phyloP scores from a whole-genome alignment of 2,888 invertebrate species.

The Agrochola litura region DNA sequence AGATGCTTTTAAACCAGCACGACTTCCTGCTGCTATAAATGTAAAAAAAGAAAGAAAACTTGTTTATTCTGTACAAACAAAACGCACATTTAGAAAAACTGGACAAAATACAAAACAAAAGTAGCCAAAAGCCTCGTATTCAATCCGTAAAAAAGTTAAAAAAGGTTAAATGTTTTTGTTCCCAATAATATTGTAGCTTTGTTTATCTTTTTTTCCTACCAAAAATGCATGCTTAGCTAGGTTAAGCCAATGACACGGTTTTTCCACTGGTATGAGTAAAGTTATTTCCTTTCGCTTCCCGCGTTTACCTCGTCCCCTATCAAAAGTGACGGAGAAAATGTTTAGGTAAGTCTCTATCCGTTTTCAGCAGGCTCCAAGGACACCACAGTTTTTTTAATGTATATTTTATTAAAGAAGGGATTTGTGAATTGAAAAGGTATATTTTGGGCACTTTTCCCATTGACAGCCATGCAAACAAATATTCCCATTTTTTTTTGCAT shows the following conservation, averaged over 20 bases:
- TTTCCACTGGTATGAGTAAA: slow-evolving; percentile 24
- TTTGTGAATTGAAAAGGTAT: neutral
- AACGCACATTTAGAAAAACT: no score
- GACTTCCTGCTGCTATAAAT: neutral
- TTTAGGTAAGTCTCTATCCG: slow-evolving; percentile 7
- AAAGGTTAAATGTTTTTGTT: no score
- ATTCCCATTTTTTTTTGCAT: neutral
- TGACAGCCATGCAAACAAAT: no score
- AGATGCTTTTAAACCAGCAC: neutral
- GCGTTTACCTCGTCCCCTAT: slow-evolving; percentile 19
- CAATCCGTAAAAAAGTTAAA: no score
- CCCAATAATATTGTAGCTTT: neutral
- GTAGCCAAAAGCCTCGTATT: no score
- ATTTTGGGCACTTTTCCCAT: neutral
- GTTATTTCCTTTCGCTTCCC: slow-evolving; percentile 25
- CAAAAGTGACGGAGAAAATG: slow-evolving; percentile 31
- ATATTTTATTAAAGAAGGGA: neutral
- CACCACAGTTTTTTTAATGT: neutral
- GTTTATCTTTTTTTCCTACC: neutral
- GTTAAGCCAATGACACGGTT: slow-evolving; percentile 20
- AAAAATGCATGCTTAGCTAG: neutral
- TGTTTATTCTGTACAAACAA: no score
- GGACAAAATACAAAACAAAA: no score
- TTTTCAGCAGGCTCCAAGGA: slow-evolving; percentile 2
- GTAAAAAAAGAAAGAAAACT: no score